Base-by-base conservation (phyloP, 1,140 invertebrate species). In the Manduca sexta region DNA sequence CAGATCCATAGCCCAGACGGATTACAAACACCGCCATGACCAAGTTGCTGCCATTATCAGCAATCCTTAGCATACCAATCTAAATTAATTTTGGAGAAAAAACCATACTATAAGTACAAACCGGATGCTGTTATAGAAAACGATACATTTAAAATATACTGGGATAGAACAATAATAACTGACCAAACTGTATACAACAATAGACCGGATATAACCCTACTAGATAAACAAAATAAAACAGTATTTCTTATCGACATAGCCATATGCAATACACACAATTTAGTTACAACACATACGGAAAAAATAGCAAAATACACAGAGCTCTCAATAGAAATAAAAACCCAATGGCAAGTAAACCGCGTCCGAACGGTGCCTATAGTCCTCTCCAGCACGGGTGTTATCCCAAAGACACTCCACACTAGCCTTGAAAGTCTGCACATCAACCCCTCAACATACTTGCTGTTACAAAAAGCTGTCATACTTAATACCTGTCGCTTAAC, bases 1-100 rank as follows among this genome's bases (percentile, higher is more conserved):
- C 16, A 11, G 13, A 10, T 53, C 17, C 6, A 37, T 58, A 5
- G 31, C 48, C 2, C 49, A 49, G 21, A 49, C 48, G 3, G 49
- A 60, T 8, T 60, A 60, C 16, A 53, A 38, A 3, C 48, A 60
- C 13, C 15, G 50, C n/a, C 55, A 58, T 13, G 51, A 52, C 13
- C 49, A 57, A 35, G 7, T 57, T 3, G 35, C 16, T 11, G 38
- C 49, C n/a, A 49, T 49, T 4, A 43, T 58, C 30, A 53, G 12
- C 46, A 46, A 48, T 47, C 42, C 18, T 21, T 58, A 16, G 43
- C 48, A 18, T 1, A 41, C 3, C 49, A 60, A 56, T 21, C 49
- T 43, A 47, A 52, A 30, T 42, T 51, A 1, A 39, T 43, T 34
- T 34, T 29, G 16, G 29, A 46, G 17, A 45, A 26, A 11, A 44